Percentiles rank a stretch among this genome's conserved stretches.
These are phyloP conservation scores for Eurystomus gularis DNA, from an alignment of 2,113 vertebrate genomes.

Conservation along the genomic window DNA sequence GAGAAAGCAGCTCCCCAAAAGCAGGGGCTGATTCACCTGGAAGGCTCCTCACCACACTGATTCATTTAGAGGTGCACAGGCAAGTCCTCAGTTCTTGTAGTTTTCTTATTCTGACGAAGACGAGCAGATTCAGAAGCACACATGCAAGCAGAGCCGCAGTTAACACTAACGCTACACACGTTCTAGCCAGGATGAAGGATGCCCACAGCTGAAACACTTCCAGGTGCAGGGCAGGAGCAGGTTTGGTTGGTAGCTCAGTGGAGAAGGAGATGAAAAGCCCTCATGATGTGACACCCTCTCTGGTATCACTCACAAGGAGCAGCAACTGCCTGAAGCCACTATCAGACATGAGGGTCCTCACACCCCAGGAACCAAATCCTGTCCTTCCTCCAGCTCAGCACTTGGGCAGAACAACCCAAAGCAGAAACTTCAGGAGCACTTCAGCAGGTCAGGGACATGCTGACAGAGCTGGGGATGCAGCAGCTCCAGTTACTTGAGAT, in stretches of 20 bases:
- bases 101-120: neutral
- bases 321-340: accelerated
- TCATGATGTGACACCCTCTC: accelerated
- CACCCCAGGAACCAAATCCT: neutral
- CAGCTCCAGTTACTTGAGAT: neutral
- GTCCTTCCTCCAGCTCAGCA: accelerated
- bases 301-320: neutral
- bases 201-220: neutral
- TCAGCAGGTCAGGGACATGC: neutral
- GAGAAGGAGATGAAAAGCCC: neutral
- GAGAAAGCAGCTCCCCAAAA: neutral
- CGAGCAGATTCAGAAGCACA: accelerated
- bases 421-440: accelerated
- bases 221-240: neutral
- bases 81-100: neutral
- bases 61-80: neutral
- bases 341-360: neutral
- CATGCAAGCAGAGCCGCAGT: neutral
- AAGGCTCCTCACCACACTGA: neutral
- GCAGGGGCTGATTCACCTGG: neutral
- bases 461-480: too few relatives aligned
- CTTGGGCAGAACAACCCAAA: neutral
- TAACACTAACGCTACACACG: accelerated
- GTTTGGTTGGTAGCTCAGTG: neutral
- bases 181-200: neutral